Evolutionary conservation across 2,888 invertebrate genomes (phyloP).

Genomic region (Diarsia rubi): DNA sequence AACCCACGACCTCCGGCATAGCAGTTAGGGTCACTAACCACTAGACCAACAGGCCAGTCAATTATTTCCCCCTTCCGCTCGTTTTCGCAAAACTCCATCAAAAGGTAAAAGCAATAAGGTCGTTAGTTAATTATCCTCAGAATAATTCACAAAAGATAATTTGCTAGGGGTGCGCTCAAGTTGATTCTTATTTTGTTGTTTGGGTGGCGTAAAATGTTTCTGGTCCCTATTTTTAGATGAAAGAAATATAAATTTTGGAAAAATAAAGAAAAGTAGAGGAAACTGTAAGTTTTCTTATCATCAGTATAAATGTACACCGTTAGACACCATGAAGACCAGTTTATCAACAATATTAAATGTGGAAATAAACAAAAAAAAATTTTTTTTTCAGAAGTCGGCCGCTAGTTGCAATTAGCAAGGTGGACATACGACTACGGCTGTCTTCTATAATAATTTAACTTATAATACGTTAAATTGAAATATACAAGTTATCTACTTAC

Average conservation of each 20-base stretch:
- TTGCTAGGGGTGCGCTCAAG: slow-evolving; percentile 12
- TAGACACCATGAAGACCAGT: too few relatives aligned
- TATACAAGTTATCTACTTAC: too few relatives aligned
- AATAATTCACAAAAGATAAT: slow-evolving; percentile 54
- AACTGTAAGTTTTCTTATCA: background rate
- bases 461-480: too few relatives aligned
- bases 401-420: too few relatives aligned
- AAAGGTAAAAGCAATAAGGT: slow-evolving; percentile 29
- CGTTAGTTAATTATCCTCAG: slow-evolving; percentile 26
- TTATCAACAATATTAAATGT: too few relatives aligned
- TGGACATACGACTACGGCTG: too few relatives aligned
- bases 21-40: too few relatives aligned
- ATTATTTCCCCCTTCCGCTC: slow-evolving; percentile 8
- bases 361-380: background rate
- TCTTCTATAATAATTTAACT: too few relatives aligned
- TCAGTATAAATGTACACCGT: too few relatives aligned
- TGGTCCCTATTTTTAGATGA: slow-evolving; percentile 6
- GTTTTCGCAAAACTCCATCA: slow-evolving; percentile 17
- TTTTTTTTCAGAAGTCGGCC: too few relatives aligned
- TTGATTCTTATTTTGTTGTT: slow-evolving; percentile 29
- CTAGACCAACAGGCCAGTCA: too few relatives aligned
- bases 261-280: background rate
- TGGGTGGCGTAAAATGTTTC: background rate
- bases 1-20: too few relatives aligned
- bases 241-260: background rate